These are phyloP conservation scores for Bradypodion pumilum DNA, from an alignment of 2,797 vertebrate genomes.

Conservation along the genomic window DNA sequence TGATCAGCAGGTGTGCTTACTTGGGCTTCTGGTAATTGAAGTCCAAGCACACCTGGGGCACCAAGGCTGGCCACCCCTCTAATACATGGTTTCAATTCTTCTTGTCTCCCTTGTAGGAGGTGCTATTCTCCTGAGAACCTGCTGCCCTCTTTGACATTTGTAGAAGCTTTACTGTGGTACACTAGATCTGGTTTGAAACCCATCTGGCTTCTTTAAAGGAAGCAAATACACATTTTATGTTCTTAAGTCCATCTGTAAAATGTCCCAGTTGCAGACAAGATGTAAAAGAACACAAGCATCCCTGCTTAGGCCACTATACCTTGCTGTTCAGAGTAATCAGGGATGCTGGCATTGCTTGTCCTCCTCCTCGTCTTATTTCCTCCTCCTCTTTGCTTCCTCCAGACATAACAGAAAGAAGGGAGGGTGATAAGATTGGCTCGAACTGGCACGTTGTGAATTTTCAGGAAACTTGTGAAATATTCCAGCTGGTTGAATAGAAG, in stretches of 20 bases:
- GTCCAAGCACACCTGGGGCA: no score
- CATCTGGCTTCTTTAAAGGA: not conserved
- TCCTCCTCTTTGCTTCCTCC: slow-evolving; percentile 18
- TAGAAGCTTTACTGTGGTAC: not conserved
- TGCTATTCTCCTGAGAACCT: not conserved
- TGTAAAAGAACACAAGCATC: slow-evolving; percentile 5
- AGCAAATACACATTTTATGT: not conserved
- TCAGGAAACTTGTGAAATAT: slow-evolving; percentile 73
- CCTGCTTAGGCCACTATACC: not conserved
- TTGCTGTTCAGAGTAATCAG: not conserved
- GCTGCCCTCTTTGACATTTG: not conserved
- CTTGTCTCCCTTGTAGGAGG: not conserved
- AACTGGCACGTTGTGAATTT: slow-evolving; percentile 63
- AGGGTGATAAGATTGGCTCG: slow-evolving; percentile 34
- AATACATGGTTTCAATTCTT: not conserved
- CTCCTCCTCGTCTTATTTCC: not conserved
- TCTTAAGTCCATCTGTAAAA: slow-evolving; percentile 1
- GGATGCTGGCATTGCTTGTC: not conserved
- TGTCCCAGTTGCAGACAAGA: not conserved
- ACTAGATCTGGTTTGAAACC: not conserved
- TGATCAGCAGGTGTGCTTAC: no score
- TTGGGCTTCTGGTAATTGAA: no score
- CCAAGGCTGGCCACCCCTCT: no score
- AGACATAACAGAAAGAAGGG: slow-evolving; percentile 5
- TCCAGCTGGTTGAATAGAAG: slow-evolving; percentile 66